A percentile compares a stretch with the other conserved stretches of the same genome.
Conservation (phyloP, 2,797 vertebrate genomes). For the Borostomias antarcticus region DNA sequence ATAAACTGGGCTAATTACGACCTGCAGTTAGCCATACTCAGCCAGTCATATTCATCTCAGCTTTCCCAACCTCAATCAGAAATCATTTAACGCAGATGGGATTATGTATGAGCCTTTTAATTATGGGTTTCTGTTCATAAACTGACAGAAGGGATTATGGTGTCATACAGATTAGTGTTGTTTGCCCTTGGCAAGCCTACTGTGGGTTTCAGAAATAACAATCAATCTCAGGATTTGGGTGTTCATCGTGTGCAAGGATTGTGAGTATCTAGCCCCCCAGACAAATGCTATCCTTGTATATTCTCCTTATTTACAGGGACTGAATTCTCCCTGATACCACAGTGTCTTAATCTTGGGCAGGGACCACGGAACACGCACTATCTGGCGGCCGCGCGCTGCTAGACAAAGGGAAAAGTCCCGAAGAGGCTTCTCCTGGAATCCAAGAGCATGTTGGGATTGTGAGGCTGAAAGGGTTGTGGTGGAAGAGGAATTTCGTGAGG, state of each 20-base stretch:
- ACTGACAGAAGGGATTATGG: background rate
- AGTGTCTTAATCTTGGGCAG: slow-evolving; percentile 17
- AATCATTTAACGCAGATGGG: background rate
- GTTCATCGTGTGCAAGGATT: background rate
- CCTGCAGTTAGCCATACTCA: background rate
- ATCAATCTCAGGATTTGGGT: background rate
- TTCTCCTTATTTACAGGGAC: background rate
- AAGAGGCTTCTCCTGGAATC: background rate
- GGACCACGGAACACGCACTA: background rate
- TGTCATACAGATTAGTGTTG: background rate
- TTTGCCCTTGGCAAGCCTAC: background rate
- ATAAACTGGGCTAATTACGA: background rate
- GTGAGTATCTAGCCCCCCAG: background rate
- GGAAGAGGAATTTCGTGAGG: background rate
- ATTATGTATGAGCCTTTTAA: background rate
- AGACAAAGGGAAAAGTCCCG: background rate
- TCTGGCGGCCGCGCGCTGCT: slow-evolving; percentile 32
- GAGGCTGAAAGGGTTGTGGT: slow-evolving; percentile 20
- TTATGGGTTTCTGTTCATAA: background rate
- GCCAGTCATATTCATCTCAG: too few relatives aligned
- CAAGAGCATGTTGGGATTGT: slow-evolving; percentile 12
- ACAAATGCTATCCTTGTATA: slow-evolving; percentile 12
- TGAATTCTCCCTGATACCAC: slow-evolving; percentile 10
- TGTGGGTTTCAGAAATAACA: background rate
- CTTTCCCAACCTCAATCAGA: background rate